Evolutionary conservation across 2,888 invertebrate species (phyloP), one percentile per base, ranked within the genome.

Genomic region (Drosophila ezoana): DNA sequence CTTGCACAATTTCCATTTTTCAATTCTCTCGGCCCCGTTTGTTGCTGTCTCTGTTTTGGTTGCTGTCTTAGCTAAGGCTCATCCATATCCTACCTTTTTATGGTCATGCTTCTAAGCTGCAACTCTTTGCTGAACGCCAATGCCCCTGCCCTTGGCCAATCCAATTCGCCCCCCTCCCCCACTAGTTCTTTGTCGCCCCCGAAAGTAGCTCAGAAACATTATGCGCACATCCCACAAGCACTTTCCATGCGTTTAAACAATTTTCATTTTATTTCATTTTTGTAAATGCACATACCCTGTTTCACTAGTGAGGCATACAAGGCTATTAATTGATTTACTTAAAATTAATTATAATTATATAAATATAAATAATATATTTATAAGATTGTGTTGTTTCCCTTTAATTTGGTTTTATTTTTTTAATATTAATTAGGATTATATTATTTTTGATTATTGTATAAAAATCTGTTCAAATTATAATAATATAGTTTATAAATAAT

Each of bases 211-310:
- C 60, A 54, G 35, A 37, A 78, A 78, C 64, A 78, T 78, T 62
- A 76, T 76, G 79, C 59, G 66, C 75, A 73, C 65, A 74, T 66
- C 79, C 79, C 79, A 72, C 76, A 69, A 88, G 89, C 87, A 86
- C 89, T 84, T 84, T 84, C 83, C 83, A 84, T 84, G 89, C 89
- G 87, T 80, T 84, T 84, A 86, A 84, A 76, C 89, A 84, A 84
- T 84, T 88, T 88, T 69, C 88, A 69, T 75, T 77, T 70, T 70
- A 72, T 79, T 76, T 79, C 73, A 62, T 76, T 82, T 78, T 65
- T 73, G 51, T 58, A 57, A 63, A 68, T 78, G 61, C 66, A 33
- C 47, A 70, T 76, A 62, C 65, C 75, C 70, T 41, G n/a, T 16
- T n/a, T 9, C 6, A 13, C 1, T 4, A 2, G 5, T n/a, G 16